These are phyloP conservation scores for Heliconius erato DNA, from an alignment of 2,888 invertebrate genomes.

Conservation along the genomic window DNA sequence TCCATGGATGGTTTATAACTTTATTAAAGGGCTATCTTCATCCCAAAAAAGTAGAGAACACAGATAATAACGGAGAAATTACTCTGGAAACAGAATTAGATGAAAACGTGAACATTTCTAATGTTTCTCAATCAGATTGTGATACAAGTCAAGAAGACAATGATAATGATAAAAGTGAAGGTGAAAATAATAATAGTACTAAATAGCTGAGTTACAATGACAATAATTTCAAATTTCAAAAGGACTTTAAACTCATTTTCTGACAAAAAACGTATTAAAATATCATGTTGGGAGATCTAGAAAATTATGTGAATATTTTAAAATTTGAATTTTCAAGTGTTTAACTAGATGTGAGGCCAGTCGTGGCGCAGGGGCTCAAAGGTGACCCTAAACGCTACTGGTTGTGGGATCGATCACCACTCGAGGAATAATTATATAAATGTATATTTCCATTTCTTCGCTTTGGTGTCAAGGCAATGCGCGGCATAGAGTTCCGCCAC, in stretches of 20 bases:
- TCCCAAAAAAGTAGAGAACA: neutral
- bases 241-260: neutral
- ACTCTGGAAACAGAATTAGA: neutral
- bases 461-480: too few species aligned
- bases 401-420: too few species aligned
- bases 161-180: neutral
- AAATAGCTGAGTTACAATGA: neutral
- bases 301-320: neutral
- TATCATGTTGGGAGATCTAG: neutral
- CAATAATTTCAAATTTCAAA: neutral
- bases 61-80: neutral
- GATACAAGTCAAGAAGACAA: slow-evolving; percentile 9
- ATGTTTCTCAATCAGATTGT: slow-evolving; percentile 1
- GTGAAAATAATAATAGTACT: neutral
- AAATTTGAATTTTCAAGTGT: neutral
- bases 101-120: neutral
- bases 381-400: too few species aligned
- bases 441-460: too few species aligned
- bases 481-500: too few species aligned
- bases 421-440: too few species aligned
- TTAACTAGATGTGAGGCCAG: too few species aligned
- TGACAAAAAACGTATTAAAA: neutral
- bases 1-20: slow-evolving; percentile 63
- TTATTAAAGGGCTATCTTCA: slow-evolving; percentile 58
- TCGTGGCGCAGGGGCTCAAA: too few species aligned